A percentile compares a stretch with the other conserved stretches of the same genome.
Conservation (phyloP, 2,113 vertebrate genomes). For the Epinephelus lanceolatus region DNA sequence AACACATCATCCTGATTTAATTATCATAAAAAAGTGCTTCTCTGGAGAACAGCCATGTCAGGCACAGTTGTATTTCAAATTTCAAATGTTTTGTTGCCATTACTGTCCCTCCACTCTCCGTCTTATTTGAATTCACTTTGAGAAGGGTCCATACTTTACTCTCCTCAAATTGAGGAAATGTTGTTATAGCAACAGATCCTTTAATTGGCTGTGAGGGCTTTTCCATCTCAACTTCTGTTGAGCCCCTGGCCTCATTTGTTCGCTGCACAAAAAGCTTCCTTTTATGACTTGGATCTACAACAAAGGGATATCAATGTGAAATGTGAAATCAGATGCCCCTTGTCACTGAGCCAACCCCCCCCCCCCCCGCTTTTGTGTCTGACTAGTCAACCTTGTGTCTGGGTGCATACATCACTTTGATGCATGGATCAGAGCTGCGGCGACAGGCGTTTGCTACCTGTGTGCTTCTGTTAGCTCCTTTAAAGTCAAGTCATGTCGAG, state of each 20-base stretch:
- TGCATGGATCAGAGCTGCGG: not conserved
- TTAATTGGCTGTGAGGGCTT: not conserved
- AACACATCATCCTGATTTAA: not conserved
- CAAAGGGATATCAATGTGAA: not conserved
- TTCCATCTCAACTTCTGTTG: not conserved
- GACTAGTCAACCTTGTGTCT: constrained; percentile 13
- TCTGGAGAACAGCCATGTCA: not conserved
- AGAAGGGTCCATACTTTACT: not conserved
- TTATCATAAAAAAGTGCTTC: not conserved
- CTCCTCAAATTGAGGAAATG: not conserved
- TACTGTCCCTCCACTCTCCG: not conserved
- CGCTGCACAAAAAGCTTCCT: not conserved
- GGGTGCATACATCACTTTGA: constrained; percentile 19
- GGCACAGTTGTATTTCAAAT: not conserved
- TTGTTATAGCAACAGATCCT: not conserved
- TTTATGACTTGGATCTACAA: not conserved
- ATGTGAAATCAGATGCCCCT: not conserved
- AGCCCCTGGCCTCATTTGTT: not conserved
- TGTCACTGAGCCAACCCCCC: not conserved
- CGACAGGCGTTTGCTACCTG: not conserved
- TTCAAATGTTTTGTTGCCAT: not conserved
- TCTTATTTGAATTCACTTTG: not conserved
- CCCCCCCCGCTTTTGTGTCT: not conserved
- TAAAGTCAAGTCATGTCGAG: not conserved
- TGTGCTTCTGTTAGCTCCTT: not conserved